Conservation (phyloP, 2,113 vertebrate genomes). For the Athene noctua region DNA sequence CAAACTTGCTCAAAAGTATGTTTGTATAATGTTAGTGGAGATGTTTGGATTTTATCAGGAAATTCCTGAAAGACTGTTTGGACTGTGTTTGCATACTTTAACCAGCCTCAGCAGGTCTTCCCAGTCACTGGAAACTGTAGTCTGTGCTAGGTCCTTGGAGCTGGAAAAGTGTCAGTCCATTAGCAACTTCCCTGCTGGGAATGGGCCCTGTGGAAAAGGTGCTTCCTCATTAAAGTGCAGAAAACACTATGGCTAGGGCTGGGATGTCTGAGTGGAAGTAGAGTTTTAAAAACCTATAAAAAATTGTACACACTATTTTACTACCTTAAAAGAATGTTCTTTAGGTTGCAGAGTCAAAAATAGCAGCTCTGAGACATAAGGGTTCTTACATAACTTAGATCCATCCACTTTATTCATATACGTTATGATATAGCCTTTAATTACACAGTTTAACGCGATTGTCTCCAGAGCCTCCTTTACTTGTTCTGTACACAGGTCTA, state of each 20-base stretch:
- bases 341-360: slow-evolving; percentile 4
- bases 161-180: not conserved
- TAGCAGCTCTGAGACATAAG: slow-evolving; percentile 9
- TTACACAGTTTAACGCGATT: not conserved
- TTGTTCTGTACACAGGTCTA: not conserved
- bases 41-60: not conserved
- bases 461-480: slow-evolving; percentile 5
- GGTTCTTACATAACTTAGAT: not conserved
- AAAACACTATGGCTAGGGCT: not conserved
- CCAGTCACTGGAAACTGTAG: not conserved
- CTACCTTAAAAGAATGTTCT: slow-evolving; percentile 2
- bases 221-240: not conserved
- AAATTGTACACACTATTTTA: not conserved
- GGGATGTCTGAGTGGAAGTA: not conserved
- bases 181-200: not conserved
- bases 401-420: not conserved
- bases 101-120: not conserved
- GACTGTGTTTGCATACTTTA: not conserved
- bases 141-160: not conserved
- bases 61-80: not conserved
- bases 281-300: not conserved
- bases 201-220: not conserved
- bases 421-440: not conserved
- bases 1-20: not conserved
- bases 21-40: not conserved